Conservation (phyloP, 2,113 vertebrate species). For the Aspiorhynchus laticeps region DNA sequence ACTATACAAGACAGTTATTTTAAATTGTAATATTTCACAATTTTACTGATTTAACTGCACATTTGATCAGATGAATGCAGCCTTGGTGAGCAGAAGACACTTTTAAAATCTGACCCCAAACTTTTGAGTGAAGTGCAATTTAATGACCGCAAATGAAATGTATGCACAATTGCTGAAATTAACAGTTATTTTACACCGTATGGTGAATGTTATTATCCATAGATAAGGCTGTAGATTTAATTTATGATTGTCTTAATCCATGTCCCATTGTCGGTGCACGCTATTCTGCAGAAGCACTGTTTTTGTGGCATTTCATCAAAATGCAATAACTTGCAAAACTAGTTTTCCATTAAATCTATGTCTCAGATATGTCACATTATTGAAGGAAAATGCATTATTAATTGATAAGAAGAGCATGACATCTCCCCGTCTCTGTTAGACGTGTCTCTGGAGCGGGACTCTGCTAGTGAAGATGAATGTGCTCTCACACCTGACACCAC, state of each 20-base stretch:
- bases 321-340: not conserved
- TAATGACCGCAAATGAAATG: not conserved
- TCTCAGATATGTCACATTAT: not conserved
- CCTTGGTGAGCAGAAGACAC: not conserved
- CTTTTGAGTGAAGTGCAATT: not conserved
- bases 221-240: not conserved
- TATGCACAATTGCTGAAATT: too few species aligned
- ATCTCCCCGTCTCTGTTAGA: slow-evolving; percentile 49
- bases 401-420: not conserved
- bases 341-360: too few species aligned
- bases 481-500: slow-evolving; percentile 44
- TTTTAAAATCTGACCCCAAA: not conserved
- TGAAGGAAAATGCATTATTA: not conserved
- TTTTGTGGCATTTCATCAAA: not conserved
- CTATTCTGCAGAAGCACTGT: not conserved
- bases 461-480: slow-evolving; percentile 57
- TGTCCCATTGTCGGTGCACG: not conserved
- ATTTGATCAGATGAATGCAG: not conserved
- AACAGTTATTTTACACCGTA: not conserved
- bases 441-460: slow-evolving; percentile 58
- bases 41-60: not conserved
- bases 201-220: not conserved
- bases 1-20: not conserved
- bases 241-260: not conserved
- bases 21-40: not conserved